Evolutionary conservation across 2,113 vertebrate species (phyloP), one percentile per base, ranked within the genome.

Genomic region (Cyanoramphus novaezelandiae): DNA sequence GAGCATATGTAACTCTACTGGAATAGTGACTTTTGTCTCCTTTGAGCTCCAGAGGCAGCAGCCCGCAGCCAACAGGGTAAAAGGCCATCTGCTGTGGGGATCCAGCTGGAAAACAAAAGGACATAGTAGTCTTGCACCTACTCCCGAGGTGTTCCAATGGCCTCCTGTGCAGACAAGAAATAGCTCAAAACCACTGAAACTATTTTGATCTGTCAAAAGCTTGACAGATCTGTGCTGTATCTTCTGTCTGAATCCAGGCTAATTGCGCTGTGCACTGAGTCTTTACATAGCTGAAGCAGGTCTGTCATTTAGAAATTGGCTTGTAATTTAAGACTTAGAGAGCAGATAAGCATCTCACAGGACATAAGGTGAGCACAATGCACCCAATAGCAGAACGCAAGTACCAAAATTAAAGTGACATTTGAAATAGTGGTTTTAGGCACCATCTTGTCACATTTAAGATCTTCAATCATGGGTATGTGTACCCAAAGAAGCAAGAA

Each of bases 371-470:
- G 69, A 88, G 46, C 29, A 81, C 43, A 80, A 63, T 55, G 37
- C 37, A 59, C 25, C 46, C 50, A 23, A 4, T 35, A 68, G 39
- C 15, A 31, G 49, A 87, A 77, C 0, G 1, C 50, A 55, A 75
- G 80, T 90, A 76, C 57, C 46, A 46, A 52, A 76, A 76, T 82
- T 87, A 82, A 71, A 57, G 43, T 85, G 70, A 46, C 63, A 85
- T 90, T 84, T 91, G 74, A 95, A 94, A 86, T 17, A 80, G 57
- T 49, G 33, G 18, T 28, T 92, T 93, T 79, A 86, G 67, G 35
- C 31, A 87, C 21, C 18, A 64, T 60, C 43, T 84, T 75, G 20
- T 52, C 70, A 76, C 33, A 64, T 82, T 82, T 72, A 68, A 79
- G 31, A 18, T 62, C 29, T 84, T 93, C 62, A 68, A 8, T 57